Base-by-base conservation (phyloP, 2,113 vertebrate genomes). In the Sprattus sprattus region DNA sequence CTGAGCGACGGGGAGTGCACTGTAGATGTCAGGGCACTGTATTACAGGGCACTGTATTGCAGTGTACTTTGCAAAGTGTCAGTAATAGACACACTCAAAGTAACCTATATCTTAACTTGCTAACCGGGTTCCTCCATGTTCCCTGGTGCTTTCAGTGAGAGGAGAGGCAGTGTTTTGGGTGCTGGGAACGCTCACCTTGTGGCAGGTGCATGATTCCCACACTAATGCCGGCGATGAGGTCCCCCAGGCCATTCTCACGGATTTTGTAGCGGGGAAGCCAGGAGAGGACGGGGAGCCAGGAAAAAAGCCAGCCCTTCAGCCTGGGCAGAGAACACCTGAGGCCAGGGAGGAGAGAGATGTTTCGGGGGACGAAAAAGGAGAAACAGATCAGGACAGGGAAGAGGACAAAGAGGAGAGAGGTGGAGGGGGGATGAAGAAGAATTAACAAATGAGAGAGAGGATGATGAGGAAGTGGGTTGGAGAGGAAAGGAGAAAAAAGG, bases 161-260 rank as follows among this genome's bases (percentile, higher is more conserved):
- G 47, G 7, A 8, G 7, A 49, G 11, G 39, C 39, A 39, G 39
- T 39, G 83, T 47, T 32, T 15, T 78, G 25, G n/a, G n/a, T 44
- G 25, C 13, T 78, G 28, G 67, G 1, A 15, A 8, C 86, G 91
- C 91, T 84, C 81, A 98, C 97, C 97, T 90, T 98, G 97, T 2
- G 98, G 97, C 80, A 99, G 95, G 90, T 99, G 97, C 96, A 99
- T 98, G 92, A 99, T 97, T 88, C 96, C 97, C 88, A 98, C 96
- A 0, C 97, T 99, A 93, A 97, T 92, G 85, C 98, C 98, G 0
- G 98, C 96, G 57, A 95, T 20, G 5, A 98, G 78, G 89, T 99
- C 98, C 4, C 97, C 97, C 0, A 96, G 22, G 7, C 95, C 93
- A 91, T 97, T 97, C 75, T 98, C 96, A 82, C 93, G 96, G 89